Base-by-base conservation (phyloP, 1,140 invertebrate genomes). In the Drosophila sucinea region DNA sequence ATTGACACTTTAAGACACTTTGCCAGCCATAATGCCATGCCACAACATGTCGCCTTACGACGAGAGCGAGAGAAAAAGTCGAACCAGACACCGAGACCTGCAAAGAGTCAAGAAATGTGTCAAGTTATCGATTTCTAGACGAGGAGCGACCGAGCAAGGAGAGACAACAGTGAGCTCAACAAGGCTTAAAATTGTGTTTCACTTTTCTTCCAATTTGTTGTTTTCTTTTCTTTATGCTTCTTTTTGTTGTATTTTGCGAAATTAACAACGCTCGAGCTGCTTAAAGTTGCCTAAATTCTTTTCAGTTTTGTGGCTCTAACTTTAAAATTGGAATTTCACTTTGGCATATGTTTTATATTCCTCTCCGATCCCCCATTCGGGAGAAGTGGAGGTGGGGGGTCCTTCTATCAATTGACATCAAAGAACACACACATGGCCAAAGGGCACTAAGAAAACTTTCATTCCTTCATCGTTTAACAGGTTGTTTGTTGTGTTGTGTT, bases 1-100 rank as follows among this genome's bases (percentile, higher is more conserved):
- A 76, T 76, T 76, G 73, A 76, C 73, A 76, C 73, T 76, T 76
- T 76, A 76, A 76, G 73, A 73, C 73, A 76, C 68, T 76, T 76
- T 76, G 44, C 73, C 73, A 65, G 72, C 72, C 73, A 76, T 76
- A 76, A 76, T 76, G 76, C 73, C 73, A 60, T 44, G 73, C 73
- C 73, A 32, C 73, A 76, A 69, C 76, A 76, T 63, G 73, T 66
- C 60, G 25, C 70, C 8, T 60, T 60, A 55, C 73, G 56, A n/a
- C 11, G 23, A 47, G 55, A 76, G 65, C 63, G 76, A 75, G 65
- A 58, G 57, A 75, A 58, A 69, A 76, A 75, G 65, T 76, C 62
- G 27, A 73, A 40, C 72, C 58, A 56, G 40, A 27, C 25, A 66
- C 57, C 57, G 17, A 38, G 38, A 35, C 35, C 47, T 40, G 65